These are phyloP conservation scores for Hypotaenidia okinawae DNA, from an alignment of 2,797 vertebrate genomes.

Conservation along the genomic window DNA sequence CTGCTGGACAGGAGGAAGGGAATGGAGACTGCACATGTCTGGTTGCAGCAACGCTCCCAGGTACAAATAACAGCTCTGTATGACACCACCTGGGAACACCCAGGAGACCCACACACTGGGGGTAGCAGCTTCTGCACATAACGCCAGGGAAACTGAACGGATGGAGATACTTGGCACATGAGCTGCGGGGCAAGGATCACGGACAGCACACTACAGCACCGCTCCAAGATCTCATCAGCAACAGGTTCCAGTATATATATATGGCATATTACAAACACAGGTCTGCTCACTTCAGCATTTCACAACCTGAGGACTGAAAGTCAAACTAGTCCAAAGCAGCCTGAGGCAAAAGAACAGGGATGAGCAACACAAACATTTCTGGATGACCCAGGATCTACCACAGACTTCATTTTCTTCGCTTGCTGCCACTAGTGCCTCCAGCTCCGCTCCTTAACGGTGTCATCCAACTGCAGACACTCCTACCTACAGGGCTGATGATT, in stretches of 20 bases:
- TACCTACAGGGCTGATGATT: conserved; percentile 22
- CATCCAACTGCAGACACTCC: background rate
- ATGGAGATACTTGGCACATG: background rate
- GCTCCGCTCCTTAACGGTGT: conserved; percentile 1
- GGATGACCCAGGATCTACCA: background rate
- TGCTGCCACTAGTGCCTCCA: background rate
- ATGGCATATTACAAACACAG: background rate
- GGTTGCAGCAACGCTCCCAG: background rate
- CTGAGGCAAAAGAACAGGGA: background rate
- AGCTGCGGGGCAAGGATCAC: background rate
- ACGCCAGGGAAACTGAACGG: background rate
- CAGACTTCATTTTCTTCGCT: conserved; percentile 1
- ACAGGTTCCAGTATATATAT: background rate
- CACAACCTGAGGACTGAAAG: background rate
- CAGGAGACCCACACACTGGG: background rate
- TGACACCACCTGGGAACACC: background rate
- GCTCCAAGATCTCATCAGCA: background rate
- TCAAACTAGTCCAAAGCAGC: conserved; percentile 36
- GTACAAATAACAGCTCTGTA: background rate
- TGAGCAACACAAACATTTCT: conserved; percentile 8
- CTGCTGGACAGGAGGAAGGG: background rate
- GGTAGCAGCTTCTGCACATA: background rate
- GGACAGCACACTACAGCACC: background rate
- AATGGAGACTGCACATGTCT: background rate
- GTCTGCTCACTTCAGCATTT: conserved; percentile 51